Conservation (phyloP, 2,797 vertebrate genomes). For the Orestias chungarensis region DNA sequence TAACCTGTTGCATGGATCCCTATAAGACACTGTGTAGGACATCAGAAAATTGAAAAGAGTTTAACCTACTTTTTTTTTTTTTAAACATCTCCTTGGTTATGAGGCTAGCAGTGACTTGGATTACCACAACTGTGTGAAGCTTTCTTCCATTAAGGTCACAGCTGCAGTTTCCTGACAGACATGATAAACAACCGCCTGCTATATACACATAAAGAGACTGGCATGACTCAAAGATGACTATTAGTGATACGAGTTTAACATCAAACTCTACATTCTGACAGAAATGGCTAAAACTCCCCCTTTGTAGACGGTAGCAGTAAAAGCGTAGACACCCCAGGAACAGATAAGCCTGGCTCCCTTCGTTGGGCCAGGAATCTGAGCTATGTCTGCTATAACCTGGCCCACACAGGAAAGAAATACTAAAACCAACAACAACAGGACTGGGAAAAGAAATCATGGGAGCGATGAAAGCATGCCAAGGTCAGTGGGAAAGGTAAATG, state of each 20-base stretch:
- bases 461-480: constrained; percentile 20
- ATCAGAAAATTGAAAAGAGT: constrained; percentile 8
- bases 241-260: constrained; percentile 12
- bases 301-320: constrained; percentile 9
- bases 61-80: not conserved
- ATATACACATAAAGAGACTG: constrained; percentile 8
- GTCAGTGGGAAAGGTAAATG: constrained; percentile 35
- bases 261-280: not conserved
- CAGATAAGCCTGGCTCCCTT: constrained; percentile 30
- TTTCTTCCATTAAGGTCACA: constrained; percentile 62
- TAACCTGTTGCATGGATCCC: not conserved
- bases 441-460: not conserved
- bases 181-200: constrained; percentile 36
- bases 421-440: too few species aligned
- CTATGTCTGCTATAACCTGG: constrained; percentile 51
- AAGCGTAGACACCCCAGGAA: constrained; percentile 30
- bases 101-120: constrained; percentile 34
- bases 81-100: constrained; percentile 23
- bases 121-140: constrained; percentile 48
- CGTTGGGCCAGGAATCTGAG: constrained; percentile 63
- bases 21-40: not conserved
- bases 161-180: constrained; percentile 64
- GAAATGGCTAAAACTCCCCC: not conserved
- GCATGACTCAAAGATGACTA: constrained; percentile 21
- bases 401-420: constrained; percentile 28